Conservation (phyloP, 2,113 vertebrate genomes). For the Syrmaticus mikado region DNA sequence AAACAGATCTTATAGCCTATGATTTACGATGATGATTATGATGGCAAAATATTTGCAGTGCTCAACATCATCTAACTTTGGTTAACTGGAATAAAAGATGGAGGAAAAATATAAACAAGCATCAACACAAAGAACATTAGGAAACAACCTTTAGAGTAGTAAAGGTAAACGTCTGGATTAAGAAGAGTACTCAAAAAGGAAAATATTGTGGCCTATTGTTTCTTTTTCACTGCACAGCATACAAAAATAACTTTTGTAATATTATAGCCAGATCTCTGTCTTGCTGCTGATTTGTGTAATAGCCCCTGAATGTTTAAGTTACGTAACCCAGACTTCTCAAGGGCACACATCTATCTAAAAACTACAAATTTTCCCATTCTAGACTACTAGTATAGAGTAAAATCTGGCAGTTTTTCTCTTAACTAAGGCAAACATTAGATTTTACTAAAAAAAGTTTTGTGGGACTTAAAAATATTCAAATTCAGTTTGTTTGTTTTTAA, state of each 20-base stretch:
- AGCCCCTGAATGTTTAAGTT: constrained; percentile 14
- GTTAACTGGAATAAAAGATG: constrained; percentile 30
- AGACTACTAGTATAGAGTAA: constrained; percentile 19
- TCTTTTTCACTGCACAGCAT: background rate
- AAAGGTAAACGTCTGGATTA: constrained; percentile 27
- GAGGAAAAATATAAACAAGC: background rate
- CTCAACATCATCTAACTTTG: constrained; percentile 12
- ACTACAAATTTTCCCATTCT: constrained; percentile 45
- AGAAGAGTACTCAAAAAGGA: background rate
- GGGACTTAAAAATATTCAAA: background rate
- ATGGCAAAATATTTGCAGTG: constrained; percentile 75
- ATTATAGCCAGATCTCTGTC: background rate
- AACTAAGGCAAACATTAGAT: constrained; percentile 19
- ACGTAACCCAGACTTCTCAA: constrained; percentile 47
- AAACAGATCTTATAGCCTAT: constrained; percentile 74
- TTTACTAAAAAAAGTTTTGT: constrained; percentile 19
- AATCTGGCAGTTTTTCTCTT: background rate
- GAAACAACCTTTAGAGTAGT: background rate
- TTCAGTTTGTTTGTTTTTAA: background rate
- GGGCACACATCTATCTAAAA: constrained; percentile 48
- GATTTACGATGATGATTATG: constrained; percentile 81
- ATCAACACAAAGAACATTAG: background rate
- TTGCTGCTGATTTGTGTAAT: background rate
- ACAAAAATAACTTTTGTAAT: background rate
- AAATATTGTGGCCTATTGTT: background rate